Conservation (phyloP, 2,113 vertebrate genomes). For the Dendropsophus ebraccatus region DNA sequence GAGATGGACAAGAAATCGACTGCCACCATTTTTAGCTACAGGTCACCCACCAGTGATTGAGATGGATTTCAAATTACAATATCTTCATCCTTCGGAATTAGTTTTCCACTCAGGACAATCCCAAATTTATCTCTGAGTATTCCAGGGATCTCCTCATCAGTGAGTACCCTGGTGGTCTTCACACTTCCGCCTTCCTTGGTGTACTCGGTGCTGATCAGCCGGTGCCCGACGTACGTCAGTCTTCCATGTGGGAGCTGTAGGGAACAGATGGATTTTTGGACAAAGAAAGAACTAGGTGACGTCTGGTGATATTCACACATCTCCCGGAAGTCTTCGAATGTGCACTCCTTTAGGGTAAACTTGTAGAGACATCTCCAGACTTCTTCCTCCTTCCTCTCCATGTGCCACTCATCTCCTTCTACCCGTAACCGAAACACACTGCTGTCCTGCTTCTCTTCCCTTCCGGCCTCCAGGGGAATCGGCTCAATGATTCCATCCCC, state of each 20-base stretch:
- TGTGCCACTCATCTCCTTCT: slow-evolving; percentile 48
- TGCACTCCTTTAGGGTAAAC: slow-evolving; percentile 71
- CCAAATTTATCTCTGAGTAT: slow-evolving; percentile 71
- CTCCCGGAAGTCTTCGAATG: slow-evolving; percentile 68
- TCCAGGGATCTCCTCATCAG: slow-evolving; percentile 70
- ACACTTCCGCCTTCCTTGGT: neutral
- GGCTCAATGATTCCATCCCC: slow-evolving; percentile 65
- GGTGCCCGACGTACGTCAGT: slow-evolving; percentile 73
- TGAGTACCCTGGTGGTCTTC: slow-evolving; percentile 65
- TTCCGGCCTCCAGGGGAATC: slow-evolving; percentile 68
- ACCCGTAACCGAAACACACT: slow-evolving; percentile 68
- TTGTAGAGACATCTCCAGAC: slow-evolving; percentile 70
- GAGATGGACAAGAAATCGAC: neutral
- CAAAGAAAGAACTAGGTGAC: slow-evolving; percentile 64
- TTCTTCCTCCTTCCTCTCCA: slow-evolving; percentile 64
- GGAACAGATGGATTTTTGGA: slow-evolving; percentile 70
- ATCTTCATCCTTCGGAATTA: slow-evolving; percentile 52
- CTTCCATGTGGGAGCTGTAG: slow-evolving; percentile 66
- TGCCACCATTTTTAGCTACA: neutral
- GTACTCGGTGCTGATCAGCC: slow-evolving; percentile 63
- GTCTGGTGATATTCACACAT: slow-evolving; percentile 79
- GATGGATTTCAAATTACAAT: neutral
- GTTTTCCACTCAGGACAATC: slow-evolving; percentile 65
- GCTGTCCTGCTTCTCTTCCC: slow-evolving; percentile 68
- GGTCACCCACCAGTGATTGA: neutral